Conservation (phyloP, 2,888 invertebrate species). For the Parelbella ahira region DNA sequence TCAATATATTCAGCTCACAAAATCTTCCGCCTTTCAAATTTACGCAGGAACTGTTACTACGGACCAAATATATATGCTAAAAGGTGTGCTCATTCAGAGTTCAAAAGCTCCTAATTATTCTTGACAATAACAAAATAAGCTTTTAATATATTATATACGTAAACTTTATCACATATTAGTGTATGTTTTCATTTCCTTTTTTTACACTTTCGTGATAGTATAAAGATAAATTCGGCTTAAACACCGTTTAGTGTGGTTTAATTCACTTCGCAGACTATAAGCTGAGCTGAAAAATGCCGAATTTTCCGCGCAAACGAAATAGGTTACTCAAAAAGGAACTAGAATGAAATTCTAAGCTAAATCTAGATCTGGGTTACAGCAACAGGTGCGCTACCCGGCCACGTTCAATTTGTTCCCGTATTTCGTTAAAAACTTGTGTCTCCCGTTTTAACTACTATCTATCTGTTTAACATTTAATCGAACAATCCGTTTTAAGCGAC, state of each 20-base stretch:
- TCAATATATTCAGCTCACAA: too few relatives aligned
- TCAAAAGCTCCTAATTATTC: too few relatives aligned
- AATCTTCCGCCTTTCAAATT: too few relatives aligned
- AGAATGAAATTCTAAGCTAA: conserved; percentile 24
- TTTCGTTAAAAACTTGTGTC: conserved; percentile 22
- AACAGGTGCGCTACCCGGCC: conserved; percentile 32
- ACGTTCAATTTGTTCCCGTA: conserved; percentile 27
- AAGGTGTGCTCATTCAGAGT: too few relatives aligned
- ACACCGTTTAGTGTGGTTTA: background rate
- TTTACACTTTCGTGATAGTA: conserved; percentile 7
- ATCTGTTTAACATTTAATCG: conserved; percentile 22
- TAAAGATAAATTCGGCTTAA: background rate
- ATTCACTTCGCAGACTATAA: conserved; percentile 1
- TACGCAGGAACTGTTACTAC: too few relatives aligned
- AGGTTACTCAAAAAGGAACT: conserved; percentile 17
- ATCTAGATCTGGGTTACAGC: conserved; percentile 27
- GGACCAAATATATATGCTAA: too few relatives aligned
- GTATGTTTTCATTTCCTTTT: too few relatives aligned
- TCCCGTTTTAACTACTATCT: conserved; percentile 16
- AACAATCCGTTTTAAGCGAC: conserved; percentile 20
- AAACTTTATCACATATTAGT: too few relatives aligned
- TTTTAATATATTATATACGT: too few relatives aligned
- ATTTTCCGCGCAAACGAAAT: conserved; percentile 12
- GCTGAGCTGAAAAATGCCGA: conserved; percentile 4
- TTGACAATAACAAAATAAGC: too few relatives aligned